Base-by-base conservation (phyloP, 2,888 invertebrate genomes). In the Amphimallon solstitiale region DNA sequence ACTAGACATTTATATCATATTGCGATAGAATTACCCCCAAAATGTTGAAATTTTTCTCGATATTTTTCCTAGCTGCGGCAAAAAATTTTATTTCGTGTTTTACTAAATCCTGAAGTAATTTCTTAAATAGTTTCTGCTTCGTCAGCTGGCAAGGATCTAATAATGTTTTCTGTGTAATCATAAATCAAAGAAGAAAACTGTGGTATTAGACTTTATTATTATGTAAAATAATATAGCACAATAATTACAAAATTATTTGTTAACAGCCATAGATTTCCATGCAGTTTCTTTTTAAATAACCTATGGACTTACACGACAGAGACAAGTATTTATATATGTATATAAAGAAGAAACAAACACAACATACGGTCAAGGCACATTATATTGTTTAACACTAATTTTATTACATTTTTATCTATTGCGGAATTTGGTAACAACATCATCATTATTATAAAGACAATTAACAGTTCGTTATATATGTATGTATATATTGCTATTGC, bases 211-310 rank as follows among this genome's bases (percentile, higher is more conserved):
- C 68, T 74, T 74, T 73, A 73, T 76, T 75, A 72, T 76, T 75
- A 72, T 59, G 43, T 43, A 59, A 29, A 29, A 54, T 54, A 75
- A 74, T 77, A 77, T 77, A 77, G 76, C 76, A 77, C 77, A 76
- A 66, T 75, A 76, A 74, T 74, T 77, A 77, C 75, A 76, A 62
- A 29, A 73, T 70, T 69, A 69, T 66, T 72, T 74, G 73, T 75
- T 76, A 72, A 64, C 45, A 48, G 45, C 67, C 61, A 63, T 15
- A 59, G 56, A 15, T 59, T 59, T 43, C 14, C 43, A 59, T 59
- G 56, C 56, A 40, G 7, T 29, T 29, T 29, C 43, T 43, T 43
- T 23, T 40, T 40, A 59, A 34, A 38, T 17, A 19, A 54, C 23
- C 43, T 59, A 59, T 14, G 43, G 56, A 10, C 45, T 45, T 59